A percentile compares a stretch with the other conserved stretches of the same genome.
These are phyloP conservation scores for Spatula clypeata DNA, from an alignment of 2,797 vertebrate genomes.

Conservation along the genomic window DNA sequence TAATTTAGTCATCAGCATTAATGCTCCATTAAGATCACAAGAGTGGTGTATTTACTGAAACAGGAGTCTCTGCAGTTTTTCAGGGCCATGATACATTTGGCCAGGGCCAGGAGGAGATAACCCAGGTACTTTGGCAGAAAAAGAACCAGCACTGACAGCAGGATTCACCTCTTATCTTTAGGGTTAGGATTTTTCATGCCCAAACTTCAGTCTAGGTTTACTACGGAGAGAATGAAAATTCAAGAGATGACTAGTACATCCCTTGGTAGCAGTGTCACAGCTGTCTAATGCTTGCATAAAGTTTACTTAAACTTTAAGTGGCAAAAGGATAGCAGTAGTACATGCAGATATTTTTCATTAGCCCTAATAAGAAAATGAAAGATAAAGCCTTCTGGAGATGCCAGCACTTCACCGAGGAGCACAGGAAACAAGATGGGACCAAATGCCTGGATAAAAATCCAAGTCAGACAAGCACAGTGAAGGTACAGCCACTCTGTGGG, in stretches of 20 bases:
- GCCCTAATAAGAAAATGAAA: neutral
- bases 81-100: neutral
- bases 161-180: neutral
- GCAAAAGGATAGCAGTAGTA: neutral
- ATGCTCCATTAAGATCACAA: conserved; percentile 47
- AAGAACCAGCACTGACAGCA: neutral
- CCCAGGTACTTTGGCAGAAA: neutral
- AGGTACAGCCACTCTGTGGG: neutral
- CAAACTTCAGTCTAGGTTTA: neutral
- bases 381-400: neutral
- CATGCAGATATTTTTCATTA: neutral
- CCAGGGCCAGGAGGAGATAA: neutral
- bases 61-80: neutral
- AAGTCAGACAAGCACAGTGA: neutral
- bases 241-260: neutral
- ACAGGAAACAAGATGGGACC: neutral
- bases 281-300: neutral
- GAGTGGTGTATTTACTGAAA: conserved; percentile 28
- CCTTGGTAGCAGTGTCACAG: neutral
- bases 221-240: rapidly evolving
- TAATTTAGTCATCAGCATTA: conserved; percentile 9
- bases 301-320: neutral
- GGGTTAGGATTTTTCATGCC: neutral
- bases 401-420: neutral
- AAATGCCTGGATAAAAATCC: neutral